Evolutionary conservation across 2,888 invertebrate genomes (phyloP).

Genomic region (Rhorus exstirpatorius): DNA sequence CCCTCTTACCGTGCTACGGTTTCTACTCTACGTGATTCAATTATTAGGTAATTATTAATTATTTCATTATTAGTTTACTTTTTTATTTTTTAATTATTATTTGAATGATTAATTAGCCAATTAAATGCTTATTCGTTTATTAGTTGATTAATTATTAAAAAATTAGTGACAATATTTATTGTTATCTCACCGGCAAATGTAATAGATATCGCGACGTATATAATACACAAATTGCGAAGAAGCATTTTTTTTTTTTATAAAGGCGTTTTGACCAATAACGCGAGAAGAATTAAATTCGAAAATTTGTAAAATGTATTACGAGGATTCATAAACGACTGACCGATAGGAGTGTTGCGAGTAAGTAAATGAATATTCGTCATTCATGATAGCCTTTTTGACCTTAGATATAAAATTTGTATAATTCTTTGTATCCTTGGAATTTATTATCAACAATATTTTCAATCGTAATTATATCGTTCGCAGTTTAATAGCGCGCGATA

Average conservation of each 20-base stretch:
- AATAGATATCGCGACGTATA: neutral
- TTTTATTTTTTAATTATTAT: no score
- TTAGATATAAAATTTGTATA: neutral
- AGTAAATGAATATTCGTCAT: neutral
- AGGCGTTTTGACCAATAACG: neutral
- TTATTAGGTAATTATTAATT: no score
- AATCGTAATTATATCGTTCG: neutral
- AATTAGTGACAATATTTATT: no score
- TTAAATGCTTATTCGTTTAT: no score
- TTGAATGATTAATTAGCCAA: no score
- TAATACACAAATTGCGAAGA: neutral
- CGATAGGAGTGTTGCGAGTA: neutral
- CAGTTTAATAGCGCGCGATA: neutral
- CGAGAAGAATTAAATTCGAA: neutral
- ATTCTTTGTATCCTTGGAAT: neutral
- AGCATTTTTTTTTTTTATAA: conserved; percentile 30
- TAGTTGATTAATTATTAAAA: no score
- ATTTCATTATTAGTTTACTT: no score
- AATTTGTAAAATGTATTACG: neutral
- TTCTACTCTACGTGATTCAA: neutral
- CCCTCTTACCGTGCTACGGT: no score
- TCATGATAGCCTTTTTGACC: conserved; percentile 32
- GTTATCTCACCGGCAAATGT: conserved; percentile 28
- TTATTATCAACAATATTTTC: neutral
- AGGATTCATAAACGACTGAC: conserved; percentile 1